Conservation (phyloP, 1,140 invertebrate species). For the Thereuonema tuberculata region DNA sequence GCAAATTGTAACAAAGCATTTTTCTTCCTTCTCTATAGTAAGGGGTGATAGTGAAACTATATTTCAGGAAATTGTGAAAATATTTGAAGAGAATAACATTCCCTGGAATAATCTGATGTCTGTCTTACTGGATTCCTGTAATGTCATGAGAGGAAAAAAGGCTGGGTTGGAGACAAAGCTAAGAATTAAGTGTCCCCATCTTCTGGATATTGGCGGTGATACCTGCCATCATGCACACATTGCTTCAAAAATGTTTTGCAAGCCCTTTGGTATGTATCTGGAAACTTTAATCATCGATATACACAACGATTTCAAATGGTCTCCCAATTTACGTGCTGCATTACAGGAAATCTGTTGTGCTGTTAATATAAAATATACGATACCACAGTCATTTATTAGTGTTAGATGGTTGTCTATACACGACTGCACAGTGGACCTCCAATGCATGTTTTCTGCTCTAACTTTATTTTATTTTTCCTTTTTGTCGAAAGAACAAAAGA, state of each 20-base stretch:
- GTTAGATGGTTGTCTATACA: constrained; percentile 22
- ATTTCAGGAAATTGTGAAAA: constrained; percentile 10
- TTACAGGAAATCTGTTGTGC: constrained; percentile 20
- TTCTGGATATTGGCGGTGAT: constrained; percentile 24
- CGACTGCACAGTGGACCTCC: constrained; percentile 17
- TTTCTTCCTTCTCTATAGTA: neutral
- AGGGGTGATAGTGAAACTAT: constrained; percentile 1
- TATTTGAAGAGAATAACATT: neutral
- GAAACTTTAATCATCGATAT: constrained; percentile 19
- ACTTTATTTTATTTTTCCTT: constrained; percentile 18
- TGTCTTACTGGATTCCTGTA: constrained; percentile 22
- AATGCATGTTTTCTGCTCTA: constrained; percentile 14
- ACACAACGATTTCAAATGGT: constrained; percentile 23
- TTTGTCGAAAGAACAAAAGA: neutral
- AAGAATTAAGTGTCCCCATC: constrained; percentile 16
- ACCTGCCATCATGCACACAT: constrained; percentile 23
- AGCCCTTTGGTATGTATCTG: constrained; percentile 17
- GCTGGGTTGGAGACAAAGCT: constrained; percentile 20
- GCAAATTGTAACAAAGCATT: no score
- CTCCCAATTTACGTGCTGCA: constrained; percentile 14
- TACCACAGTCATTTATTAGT: constrained; percentile 16
- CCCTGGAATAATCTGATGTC: constrained; percentile 18
- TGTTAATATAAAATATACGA: constrained; percentile 16
- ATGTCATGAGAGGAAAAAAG: constrained; percentile 23
- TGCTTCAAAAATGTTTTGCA: constrained; percentile 20